Evolutionary conservation across 2,113 vertebrate genomes (phyloP).

Genomic region (Aptenodytes patagonicus): DNA sequence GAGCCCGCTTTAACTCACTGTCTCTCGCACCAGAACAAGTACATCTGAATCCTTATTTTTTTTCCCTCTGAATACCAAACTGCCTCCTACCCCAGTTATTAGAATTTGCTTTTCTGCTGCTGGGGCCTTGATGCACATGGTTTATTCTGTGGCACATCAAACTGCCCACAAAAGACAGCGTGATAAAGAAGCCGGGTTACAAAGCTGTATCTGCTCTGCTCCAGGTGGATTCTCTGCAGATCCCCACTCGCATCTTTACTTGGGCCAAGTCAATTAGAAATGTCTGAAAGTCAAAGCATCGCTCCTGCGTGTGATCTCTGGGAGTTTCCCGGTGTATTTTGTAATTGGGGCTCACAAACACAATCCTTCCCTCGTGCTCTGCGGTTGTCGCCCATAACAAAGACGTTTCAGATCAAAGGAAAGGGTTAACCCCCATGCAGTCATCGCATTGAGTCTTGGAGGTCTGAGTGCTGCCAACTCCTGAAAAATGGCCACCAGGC

Average conservation of each 20-base stretch:
- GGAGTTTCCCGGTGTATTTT: not conserved
- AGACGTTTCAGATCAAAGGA: slow-evolving; percentile 39
- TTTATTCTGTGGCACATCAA: not conserved
- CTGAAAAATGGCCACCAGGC: slow-evolving; percentile 87
- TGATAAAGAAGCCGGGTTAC: not conserved
- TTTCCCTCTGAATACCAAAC: not conserved
- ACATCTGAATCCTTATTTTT: not conserved
- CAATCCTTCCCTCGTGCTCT: not conserved
- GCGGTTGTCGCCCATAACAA: not conserved
- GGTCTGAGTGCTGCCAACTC: slow-evolving; percentile 71
- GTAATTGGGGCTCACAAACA: not conserved
- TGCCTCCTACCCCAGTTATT: not conserved
- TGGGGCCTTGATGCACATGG: not conserved
- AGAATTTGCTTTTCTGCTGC: not conserved
- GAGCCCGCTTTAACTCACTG: not conserved
- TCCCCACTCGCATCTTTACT: not conserved
- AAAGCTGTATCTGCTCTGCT: not conserved
- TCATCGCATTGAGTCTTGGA: slow-evolving; percentile 48
- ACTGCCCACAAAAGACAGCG: not conserved
- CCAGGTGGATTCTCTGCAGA: not conserved
- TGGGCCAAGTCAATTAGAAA: slow-evolving; percentile 35
- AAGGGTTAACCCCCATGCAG: slow-evolving; percentile 61
- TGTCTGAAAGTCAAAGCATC: not conserved
- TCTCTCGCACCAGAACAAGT: not conserved
- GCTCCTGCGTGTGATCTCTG: rapidly evolving